A percentile compares a stretch with the other conserved stretches of the same genome.
Evolutionary conservation across 2,888 invertebrate genomes (phyloP).

Genomic region (Bimastos eiseni): DNA sequence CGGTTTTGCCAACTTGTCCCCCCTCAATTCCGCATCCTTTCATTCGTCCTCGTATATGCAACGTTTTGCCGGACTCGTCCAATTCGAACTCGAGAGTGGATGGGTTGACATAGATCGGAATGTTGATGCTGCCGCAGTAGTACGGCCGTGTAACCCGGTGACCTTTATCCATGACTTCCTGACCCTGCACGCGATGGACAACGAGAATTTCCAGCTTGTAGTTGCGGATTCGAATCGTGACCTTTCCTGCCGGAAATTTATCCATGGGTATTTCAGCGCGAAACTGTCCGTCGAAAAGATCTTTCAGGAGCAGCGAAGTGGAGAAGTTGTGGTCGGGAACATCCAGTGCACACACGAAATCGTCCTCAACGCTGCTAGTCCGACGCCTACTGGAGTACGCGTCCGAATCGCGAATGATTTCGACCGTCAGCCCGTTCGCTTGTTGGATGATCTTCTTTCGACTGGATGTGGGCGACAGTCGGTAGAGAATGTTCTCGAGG

Average conservation of each 20-base stretch:
- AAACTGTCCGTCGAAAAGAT: conserved; percentile 31
- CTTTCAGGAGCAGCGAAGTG: conserved; percentile 23
- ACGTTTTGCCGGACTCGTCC: conserved; percentile 17
- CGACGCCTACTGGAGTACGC: background rate
- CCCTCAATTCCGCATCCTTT: conserved; percentile 33
- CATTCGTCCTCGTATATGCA: conserved; percentile 31
- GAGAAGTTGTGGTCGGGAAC: conserved; percentile 32
- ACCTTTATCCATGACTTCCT: background rate
- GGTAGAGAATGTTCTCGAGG: conserved; percentile 24
- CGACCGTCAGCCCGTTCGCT: conserved; percentile 21
- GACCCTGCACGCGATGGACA: background rate
- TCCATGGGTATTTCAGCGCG: conserved; percentile 32
- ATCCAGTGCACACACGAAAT: background rate
- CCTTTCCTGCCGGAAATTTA: conserved; percentile 29
- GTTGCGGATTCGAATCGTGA: conserved; percentile 35
- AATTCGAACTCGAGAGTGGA: conserved; percentile 33
- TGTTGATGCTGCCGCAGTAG: conserved; percentile 35
- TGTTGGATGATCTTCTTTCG: background rate
- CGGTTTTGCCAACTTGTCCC: background rate
- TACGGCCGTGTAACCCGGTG: background rate
- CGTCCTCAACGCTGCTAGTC: background rate
- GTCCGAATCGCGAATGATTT: conserved; percentile 24
- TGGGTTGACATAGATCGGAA: conserved; percentile 39
- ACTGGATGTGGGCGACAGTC: conserved; percentile 16
- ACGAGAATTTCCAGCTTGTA: conserved; percentile 36